Evolutionary conservation across 2,888 invertebrate species (phyloP).

Genomic region (Diaperis boleti): DNA sequence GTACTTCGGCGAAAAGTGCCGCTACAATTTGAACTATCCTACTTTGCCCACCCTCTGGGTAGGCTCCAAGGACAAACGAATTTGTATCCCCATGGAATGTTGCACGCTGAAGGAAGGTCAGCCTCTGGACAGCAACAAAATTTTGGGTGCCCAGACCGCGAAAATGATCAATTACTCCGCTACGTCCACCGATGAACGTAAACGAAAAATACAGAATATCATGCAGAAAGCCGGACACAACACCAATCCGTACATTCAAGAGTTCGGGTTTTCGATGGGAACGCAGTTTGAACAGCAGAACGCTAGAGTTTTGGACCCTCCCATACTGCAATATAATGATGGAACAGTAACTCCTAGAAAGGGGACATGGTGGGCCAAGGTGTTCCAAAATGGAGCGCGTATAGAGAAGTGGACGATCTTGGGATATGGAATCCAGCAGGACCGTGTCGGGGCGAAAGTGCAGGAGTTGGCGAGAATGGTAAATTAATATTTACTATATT

Average conservation of each 20-base stretch:
- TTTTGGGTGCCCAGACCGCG: conserved; percentile 85
- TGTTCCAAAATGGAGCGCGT: conserved; percentile 60
- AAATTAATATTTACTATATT: too few species aligned
- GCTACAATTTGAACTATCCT: conserved; percentile 66
- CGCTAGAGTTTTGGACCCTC: conserved; percentile 85
- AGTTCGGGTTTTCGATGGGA: conserved; percentile 86
- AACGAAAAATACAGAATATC: conserved; percentile 82
- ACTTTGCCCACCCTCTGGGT: conserved; percentile 88
- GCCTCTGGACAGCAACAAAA: conserved; percentile 75
- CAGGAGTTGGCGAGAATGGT: conserved; percentile 58
- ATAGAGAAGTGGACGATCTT: conserved; percentile 67
- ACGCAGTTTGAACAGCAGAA: conserved; percentile 79
- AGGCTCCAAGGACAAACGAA: conserved; percentile 69
- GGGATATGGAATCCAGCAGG: conserved; percentile 53
- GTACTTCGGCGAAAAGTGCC: conserved; percentile 62
- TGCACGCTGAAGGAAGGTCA: conserved; percentile 85
- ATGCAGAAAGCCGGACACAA: conserved; percentile 61
- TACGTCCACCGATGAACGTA: conserved; percentile 80
- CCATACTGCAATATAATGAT: conserved; percentile 76
- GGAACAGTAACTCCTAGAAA: conserved; percentile 55
- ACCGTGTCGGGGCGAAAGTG: conserved; percentile 48
- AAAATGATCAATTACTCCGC: conserved; percentile 91
- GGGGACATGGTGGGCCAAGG: conserved; percentile 66
- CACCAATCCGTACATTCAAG: conserved; percentile 71
- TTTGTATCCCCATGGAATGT: conserved; percentile 87